These are phyloP conservation scores for Drosophila chauvacae DNA, from an alignment of 1,140 invertebrate species.

Conservation along the genomic window DNA sequence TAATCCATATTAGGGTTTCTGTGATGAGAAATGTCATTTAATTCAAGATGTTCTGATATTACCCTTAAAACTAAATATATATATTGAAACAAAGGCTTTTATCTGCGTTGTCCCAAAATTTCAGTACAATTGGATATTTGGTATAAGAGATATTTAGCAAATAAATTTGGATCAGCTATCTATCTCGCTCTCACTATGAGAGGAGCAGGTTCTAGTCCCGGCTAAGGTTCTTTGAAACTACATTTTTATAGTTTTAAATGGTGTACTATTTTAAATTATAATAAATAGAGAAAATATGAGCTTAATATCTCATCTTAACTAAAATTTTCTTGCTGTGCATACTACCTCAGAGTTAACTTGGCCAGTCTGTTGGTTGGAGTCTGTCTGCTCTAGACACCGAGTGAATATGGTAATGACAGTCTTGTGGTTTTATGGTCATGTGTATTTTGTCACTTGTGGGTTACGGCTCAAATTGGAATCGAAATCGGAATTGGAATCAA, in stretches of 20 bases:
- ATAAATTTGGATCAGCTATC: neutral
- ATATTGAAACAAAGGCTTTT: neutral
- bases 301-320: neutral
- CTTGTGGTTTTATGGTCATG: slow-evolving; percentile 67
- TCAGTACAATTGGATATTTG: neutral
- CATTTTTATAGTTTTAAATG: no score
- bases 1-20: neutral
- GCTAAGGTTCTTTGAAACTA: no score
- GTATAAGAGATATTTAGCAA: neutral
- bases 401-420: slow-evolving; percentile 66
- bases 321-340: neutral
- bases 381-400: slow-evolving; percentile 49
- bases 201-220: no score
- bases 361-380: slow-evolving; percentile 48
- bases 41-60: neutral
- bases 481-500: slow-evolving; percentile 34
- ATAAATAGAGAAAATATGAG: neutral
- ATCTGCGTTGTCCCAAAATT: neutral
- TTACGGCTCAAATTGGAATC: slow-evolving; percentile 42
- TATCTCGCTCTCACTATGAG: neutral
- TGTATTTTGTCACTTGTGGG: slow-evolving; percentile 74
- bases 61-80: neutral
- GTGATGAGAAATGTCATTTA: no score
- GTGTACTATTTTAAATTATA: no score
- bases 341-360: slow-evolving; percentile 49